Evolutionary conservation across 2,113 vertebrate genomes (phyloP), one percentile per base, ranked within the genome.

Genomic region (Scophthalmus maximus): DNA sequence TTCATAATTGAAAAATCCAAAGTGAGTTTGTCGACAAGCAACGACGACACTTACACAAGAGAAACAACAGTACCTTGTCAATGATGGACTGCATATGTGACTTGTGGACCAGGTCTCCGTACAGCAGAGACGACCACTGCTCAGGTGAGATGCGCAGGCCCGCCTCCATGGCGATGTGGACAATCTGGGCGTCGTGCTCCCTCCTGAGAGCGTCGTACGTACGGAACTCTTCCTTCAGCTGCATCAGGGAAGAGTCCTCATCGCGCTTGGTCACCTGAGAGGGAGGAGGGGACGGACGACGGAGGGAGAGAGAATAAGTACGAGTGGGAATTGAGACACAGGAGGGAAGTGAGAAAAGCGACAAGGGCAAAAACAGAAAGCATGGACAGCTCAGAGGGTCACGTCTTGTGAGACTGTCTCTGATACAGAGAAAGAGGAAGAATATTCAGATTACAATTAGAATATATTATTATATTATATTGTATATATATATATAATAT

Each of bases 31-130:
- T 36, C 20, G n/a, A n/a, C n/a, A n/a, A n/a, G n/a, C n/a, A n/a
- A n/a, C n/a, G n/a, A n/a, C n/a, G n/a, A 32, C 30, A 5, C 30
- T 5, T 5, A 32, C 17, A 30, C 20, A 59, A 18, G 53, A 22
- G 2, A 6, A 36, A 60, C 22, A 51, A 12, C 12, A 11, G 8
- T 49, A 98, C 97, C 96, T 99, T 99, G 91, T 99, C 97, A 74
- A 99, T 99, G 88, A 99, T 99, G 62, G 97, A 99, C 81, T 99
- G 97, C 97, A 99, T 99, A 87, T 99, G 97, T 44, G 97, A 99
- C 88, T 99, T 99, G 90, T 98, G 97, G n/a, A 96, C 94, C 83
- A 99, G 92, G 88, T 99, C 97, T 69, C 97, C 97, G 29, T 98
- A 99, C 0, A 99, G 89, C 87, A 99, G 95, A 32, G 97, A 99